These are phyloP conservation scores for Hippocampus kuda DNA, from an alignment of 2,797 vertebrate species.

Conservation along the genomic window DNA sequence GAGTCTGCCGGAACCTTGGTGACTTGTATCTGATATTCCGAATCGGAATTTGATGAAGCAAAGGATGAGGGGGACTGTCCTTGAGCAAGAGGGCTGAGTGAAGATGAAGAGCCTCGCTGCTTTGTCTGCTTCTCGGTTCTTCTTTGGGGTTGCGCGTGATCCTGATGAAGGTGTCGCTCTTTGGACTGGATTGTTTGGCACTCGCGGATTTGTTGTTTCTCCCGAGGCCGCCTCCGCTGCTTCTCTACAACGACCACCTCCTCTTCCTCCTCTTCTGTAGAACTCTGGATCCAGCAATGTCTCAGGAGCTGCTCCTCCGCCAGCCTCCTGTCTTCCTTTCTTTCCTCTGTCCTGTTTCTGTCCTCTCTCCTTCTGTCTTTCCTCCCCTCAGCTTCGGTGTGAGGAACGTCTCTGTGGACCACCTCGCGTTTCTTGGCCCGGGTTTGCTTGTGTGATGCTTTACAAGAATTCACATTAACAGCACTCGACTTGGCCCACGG, in stretches of 20 bases:
- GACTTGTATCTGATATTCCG: slow-evolving; percentile 49
- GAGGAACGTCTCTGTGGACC: slow-evolving; percentile 58
- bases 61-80: slow-evolving; percentile 48
- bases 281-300: slow-evolving; percentile 61
- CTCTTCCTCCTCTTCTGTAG: slow-evolving; percentile 54
- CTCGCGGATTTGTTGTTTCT: slow-evolving; percentile 54
- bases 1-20: slow-evolving; percentile 69
- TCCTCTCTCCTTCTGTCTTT: slow-evolving; percentile 39
- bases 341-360: slow-evolving; percentile 7
- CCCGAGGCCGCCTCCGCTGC: slow-evolving; percentile 61
- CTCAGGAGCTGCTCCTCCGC: slow-evolving; percentile 65
- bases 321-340: slow-evolving; percentile 61
- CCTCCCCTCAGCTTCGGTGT: slow-evolving; percentile 38
- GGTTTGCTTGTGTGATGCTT: slow-evolving; percentile 41
- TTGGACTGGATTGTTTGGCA: slow-evolving; percentile 52
- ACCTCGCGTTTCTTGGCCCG: slow-evolving; percentile 44
- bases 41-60: slow-evolving; percentile 55
- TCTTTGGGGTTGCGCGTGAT: slow-evolving; percentile 37
- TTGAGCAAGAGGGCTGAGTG: slow-evolving; percentile 51
- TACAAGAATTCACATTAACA: slow-evolving; percentile 29
- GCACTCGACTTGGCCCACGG: slow-evolving; percentile 37
- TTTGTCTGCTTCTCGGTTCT: slow-evolving; percentile 41
- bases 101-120: slow-evolving; percentile 45
- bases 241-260: slow-evolving; percentile 57
- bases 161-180: slow-evolving; percentile 45